A percentile compares a stretch with the other conserved stretches of the same genome.
Evolutionary conservation across 2,888 invertebrate species (phyloP).

Genomic region (Erpobdella octoculata): DNA sequence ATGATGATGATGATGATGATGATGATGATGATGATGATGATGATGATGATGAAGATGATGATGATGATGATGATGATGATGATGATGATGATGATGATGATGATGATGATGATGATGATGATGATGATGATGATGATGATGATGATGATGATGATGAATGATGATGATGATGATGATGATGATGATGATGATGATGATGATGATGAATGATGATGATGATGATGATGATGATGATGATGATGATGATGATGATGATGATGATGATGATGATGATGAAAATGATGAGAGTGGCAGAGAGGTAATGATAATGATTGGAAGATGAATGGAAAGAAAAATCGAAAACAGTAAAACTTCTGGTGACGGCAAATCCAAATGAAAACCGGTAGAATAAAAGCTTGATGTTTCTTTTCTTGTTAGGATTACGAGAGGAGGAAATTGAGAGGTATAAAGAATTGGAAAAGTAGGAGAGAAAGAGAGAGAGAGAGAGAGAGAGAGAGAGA

Average conservation of each 20-base stretch:
- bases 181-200: background rate
- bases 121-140: slow-evolving; percentile 20
- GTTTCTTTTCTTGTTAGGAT: no score
- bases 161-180: slow-evolving; percentile 20
- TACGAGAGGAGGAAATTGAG: background rate
- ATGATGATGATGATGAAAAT: slow-evolving; percentile 27
- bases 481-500: no score
- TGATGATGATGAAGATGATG: slow-evolving; percentile 23
- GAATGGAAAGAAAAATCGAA: background rate
- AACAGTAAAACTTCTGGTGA: slow-evolving; percentile 2
- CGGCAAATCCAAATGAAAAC: no score
- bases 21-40: slow-evolving; percentile 29
- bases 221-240: slow-evolving; percentile 23
- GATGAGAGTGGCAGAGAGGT: no score
- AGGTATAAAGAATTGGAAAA: background rate
- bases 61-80: slow-evolving; percentile 27
- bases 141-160: slow-evolving; percentile 23
- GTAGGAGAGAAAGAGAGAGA: background rate
- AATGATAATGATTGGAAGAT: background rate
- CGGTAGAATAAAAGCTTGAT: no score
- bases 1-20: slow-evolving; percentile 29
- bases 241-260: slow-evolving; percentile 28
- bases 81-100: slow-evolving; percentile 28
- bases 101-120: slow-evolving; percentile 27
- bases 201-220: slow-evolving; percentile 19